phyloP scores from a whole-genome alignment of 2,888 invertebrate genomes.

The Rugalucina vietnamica region DNA sequence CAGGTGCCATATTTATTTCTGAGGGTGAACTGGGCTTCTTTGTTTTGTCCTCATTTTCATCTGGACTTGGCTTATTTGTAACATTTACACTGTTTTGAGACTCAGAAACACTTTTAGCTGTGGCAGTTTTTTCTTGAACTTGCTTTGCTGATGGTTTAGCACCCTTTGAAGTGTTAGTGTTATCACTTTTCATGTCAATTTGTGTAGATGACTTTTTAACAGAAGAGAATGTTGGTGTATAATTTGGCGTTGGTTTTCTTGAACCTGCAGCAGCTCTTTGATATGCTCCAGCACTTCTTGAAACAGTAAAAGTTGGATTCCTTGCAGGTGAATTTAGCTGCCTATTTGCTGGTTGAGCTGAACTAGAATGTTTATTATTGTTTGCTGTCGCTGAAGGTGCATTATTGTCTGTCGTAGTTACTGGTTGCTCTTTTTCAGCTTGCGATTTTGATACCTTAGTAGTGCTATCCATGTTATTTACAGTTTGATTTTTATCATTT shows the following conservation, averaged over 20 bases:
- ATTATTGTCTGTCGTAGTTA: background rate
- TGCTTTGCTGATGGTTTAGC: background rate
- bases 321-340: constrained; percentile 48
- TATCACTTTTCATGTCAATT: background rate
- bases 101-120: background rate
- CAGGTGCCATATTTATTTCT: constrained; percentile 43
- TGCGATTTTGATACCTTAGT: background rate
- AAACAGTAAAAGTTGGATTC: constrained; percentile 44
- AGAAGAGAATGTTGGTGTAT: constrained; percentile 45
- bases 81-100: background rate
- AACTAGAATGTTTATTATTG: background rate
- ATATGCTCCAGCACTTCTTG: constrained; percentile 44
- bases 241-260: constrained; percentile 34
- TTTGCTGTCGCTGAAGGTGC: background rate
- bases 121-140: background rate
- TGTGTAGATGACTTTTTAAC: background rate
- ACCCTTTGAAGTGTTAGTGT: background rate
- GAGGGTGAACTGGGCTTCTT: constrained; percentile 49
- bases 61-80: too few relatives aligned
- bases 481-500: background rate
- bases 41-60: constrained; percentile 8
- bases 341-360: constrained; percentile 33
- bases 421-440: background rate
- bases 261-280: background rate
- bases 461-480: background rate